Evolutionary conservation across 2,797 vertebrate genomes (phyloP).

Genomic region (Oryzias sinensis): DNA sequence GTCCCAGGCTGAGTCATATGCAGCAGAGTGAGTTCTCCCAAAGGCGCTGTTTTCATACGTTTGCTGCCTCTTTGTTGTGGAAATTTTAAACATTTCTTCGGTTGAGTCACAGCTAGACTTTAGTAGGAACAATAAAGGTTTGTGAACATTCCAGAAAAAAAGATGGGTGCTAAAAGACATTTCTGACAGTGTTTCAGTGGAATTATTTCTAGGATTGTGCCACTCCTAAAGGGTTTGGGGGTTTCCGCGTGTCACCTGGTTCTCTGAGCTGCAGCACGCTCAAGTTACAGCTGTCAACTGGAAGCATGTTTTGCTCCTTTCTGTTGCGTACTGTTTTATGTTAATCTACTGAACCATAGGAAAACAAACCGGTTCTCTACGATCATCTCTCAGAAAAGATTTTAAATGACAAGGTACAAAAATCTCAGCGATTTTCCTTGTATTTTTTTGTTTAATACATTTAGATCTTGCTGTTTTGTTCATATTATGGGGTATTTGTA

Average conservation of each 20-base stretch:
- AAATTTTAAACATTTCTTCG: no score
- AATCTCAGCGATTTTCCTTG: not conserved
- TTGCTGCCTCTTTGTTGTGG: slow-evolving; percentile 15
- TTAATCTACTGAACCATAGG: not conserved
- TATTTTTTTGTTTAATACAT: slow-evolving; percentile 14
- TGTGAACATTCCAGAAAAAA: slow-evolving; percentile 18
- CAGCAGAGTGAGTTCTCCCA: slow-evolving; percentile 40
- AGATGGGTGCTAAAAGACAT: slow-evolving; percentile 15
- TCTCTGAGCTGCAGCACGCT: slow-evolving; percentile 28
- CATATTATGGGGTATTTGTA: slow-evolving; percentile 19
- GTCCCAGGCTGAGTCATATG: slow-evolving; percentile 46
- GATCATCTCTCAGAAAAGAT: not conserved
- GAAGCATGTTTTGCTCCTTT: slow-evolving; percentile 10
- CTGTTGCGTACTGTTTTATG: not conserved
- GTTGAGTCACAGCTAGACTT: slow-evolving; percentile 55
- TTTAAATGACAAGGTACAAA: not conserved
- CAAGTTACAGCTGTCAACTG: slow-evolving; percentile 42
- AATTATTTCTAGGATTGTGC: slow-evolving; percentile 52
- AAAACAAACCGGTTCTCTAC: not conserved
- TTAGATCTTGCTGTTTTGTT: slow-evolving; percentile 21
- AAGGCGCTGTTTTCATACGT: slow-evolving; percentile 43
- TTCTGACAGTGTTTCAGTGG: slow-evolving; percentile 45
- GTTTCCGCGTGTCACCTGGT: slow-evolving; percentile 37
- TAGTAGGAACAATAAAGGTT: slow-evolving; percentile 28
- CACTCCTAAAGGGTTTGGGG: slow-evolving; percentile 40